Percentiles rank a stretch among this genome's conserved stretches.
Conservation (phyloP, 2,113 vertebrate genomes). For the Bostrychus sinensis region DNA sequence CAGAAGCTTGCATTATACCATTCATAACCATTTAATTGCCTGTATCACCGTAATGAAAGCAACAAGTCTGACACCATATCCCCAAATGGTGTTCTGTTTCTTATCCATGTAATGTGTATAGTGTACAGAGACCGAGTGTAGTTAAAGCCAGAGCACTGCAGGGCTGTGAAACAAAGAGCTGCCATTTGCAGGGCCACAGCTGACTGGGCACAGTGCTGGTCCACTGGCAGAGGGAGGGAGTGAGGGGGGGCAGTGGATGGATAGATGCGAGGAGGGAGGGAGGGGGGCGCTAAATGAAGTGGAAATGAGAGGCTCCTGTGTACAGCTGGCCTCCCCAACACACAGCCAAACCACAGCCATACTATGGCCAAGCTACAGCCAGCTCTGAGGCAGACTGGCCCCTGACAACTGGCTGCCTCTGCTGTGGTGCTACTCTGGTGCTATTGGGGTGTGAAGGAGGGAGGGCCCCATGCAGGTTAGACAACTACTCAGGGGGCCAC, state of each 20-base stretch:
- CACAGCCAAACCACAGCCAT: constrained; percentile 38
- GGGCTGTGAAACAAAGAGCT: constrained; percentile 63
- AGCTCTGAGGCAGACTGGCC: no score
- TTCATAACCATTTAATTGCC: not conserved
- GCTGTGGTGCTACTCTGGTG: not conserved
- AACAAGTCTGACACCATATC: not conserved
- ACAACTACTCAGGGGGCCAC: constrained; percentile 9
- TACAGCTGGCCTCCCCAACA: constrained; percentile 62
- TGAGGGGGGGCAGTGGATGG: constrained; percentile 36
- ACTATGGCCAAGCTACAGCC: not conserved
- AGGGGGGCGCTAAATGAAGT: constrained; percentile 63
- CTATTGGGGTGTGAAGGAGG: not conserved
- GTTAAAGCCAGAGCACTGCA: constrained; percentile 16
- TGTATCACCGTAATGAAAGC: not conserved
- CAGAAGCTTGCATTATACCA: not conserved
- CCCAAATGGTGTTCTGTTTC: not conserved
- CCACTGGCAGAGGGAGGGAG: constrained; percentile 46
- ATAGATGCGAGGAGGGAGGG: constrained; percentile 17
- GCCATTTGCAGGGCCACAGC: constrained; percentile 73
- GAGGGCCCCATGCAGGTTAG: not conserved
- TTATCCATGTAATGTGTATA: not conserved
- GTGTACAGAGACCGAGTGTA: constrained; percentile 1
- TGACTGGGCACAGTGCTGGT: constrained; percentile 72
- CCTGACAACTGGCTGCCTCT: constrained; percentile 51
- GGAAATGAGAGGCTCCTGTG: constrained; percentile 69